Base-by-base conservation (phyloP, 2,888 invertebrate genomes). In the Digitonthophagus gazella region DNA sequence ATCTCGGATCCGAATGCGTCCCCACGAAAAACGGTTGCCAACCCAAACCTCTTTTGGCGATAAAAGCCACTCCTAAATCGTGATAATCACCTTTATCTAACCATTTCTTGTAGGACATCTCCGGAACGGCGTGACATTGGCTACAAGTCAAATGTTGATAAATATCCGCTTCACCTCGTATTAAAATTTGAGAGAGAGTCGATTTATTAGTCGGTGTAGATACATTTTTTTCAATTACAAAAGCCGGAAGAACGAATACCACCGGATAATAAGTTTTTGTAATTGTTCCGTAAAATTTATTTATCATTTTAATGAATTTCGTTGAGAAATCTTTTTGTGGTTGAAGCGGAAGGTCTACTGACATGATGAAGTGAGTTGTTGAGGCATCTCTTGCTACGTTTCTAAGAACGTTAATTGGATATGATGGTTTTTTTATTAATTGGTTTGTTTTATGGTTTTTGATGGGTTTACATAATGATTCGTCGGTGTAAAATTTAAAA, bases 1-100 rank as follows among this genome's bases (percentile, higher is more conserved):
- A 57, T 1, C 2, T 16, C 16, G 57, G 57, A 16, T 57, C 57
- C 4, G 2, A 15, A 2, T n/a, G 6, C 5, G 11, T 57, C 4
- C 57, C 57, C 1, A 57, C 16, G 2, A 57, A 57, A 16, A 57
- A 57, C 57, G 57, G 57, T n/a, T 57, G 57, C 57, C 57, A 57
- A 57, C 57, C 57, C 5, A 15, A 5, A n/a, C 6, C n/a, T 15
- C 16, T 2, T 2, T 2, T n/a, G 16, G 57, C 16, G 8, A 16
- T 57, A 16, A 15, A 57, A 1, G 4, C 8, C 5, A 57, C 1
- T 15, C 57, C 57, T 4, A 57, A 16, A 1, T 16, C 57, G 1
- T 57, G 15, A 3, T 16, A 14, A 3, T 57, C 16, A 2, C 57
- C 16, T 2, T 57, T 57, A 16, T 14, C n/a, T 16, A 57, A 15